Conservation (phyloP, 2,113 vertebrate species). For the Platycercus adscitus region DNA sequence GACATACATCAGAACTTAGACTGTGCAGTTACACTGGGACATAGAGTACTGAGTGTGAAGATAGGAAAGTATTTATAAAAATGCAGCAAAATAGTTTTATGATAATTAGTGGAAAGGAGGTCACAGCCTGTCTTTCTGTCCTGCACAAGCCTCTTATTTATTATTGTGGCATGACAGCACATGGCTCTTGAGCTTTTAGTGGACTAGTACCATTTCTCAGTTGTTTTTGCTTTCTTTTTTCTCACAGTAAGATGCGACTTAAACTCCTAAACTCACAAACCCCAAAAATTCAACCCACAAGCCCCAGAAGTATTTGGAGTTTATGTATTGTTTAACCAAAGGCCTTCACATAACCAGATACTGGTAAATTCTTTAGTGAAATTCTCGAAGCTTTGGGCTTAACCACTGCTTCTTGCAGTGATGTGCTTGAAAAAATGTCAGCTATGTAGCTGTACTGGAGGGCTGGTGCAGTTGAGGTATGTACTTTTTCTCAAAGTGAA, state of each 20-base stretch:
- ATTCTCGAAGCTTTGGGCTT: conserved; percentile 51
- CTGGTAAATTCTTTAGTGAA: conserved; percentile 57
- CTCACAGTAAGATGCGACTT: conserved; percentile 41
- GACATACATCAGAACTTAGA: not conserved
- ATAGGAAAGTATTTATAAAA: conserved; percentile 11
- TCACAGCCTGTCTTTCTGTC: conserved; percentile 10
- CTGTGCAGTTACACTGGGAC: not conserved
- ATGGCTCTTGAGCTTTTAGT: conserved; percentile 31
- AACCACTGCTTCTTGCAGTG: conserved; percentile 44
- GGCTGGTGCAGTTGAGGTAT: not conserved
- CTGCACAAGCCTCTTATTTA: not conserved
- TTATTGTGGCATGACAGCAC: conserved; percentile 25
- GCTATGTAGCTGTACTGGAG: conserved; percentile 9
- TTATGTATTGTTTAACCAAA: conserved; percentile 54
- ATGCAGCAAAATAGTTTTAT: conserved; percentile 14
- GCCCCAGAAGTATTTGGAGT: conserved; percentile 50
- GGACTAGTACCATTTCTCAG: conserved; percentile 21
- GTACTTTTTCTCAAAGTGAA: not conserved
- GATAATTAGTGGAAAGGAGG: conserved; percentile 38
- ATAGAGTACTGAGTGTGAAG: not conserved
- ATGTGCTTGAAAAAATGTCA: conserved; percentile 55
- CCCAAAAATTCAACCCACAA: conserved; percentile 48
- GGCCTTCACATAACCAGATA: conserved; percentile 55
- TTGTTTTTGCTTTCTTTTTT: conserved; percentile 61
- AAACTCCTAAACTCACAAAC: conserved; percentile 38